Conservation (phyloP, 2,113 vertebrate species). For the Shinisaurus crocodilurus region DNA sequence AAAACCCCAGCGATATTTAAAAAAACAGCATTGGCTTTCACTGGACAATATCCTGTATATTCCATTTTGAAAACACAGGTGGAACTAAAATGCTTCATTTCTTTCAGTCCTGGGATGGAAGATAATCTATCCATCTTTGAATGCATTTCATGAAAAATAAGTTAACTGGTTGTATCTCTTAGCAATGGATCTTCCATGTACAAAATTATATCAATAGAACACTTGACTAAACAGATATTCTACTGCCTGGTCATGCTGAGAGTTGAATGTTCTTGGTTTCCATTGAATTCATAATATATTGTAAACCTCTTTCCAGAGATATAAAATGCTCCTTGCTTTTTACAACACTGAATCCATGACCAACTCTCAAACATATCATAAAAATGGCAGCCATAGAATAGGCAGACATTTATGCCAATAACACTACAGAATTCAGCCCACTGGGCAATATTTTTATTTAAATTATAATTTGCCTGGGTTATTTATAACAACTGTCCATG, state of each 20-base stretch:
- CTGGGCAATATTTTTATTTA: constrained; percentile 19
- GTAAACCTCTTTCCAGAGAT: accelerated
- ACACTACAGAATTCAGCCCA: constrained; percentile 12
- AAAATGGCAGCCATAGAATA: neutral
- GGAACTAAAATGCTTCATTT: neutral
- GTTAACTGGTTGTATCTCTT: constrained; percentile 42
- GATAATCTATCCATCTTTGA: constrained; percentile 24
- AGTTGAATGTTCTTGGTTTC: neutral
- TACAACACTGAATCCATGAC: neutral
- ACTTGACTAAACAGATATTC: neutral
- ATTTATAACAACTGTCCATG: constrained; percentile 13
- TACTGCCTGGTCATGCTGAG: neutral
- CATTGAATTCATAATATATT: neutral
- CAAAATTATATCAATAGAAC: neutral
- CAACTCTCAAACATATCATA: neutral
- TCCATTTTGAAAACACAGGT: neutral
- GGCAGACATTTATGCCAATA: neutral
- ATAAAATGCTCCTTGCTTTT: constrained; percentile 1
- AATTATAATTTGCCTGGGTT: neutral
- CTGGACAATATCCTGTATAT: neutral
- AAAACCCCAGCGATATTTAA: neutral
- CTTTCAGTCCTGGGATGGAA: neutral
- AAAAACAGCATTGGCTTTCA: neutral
- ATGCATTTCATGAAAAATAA: constrained; percentile 22
- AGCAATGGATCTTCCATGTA: neutral